Evolutionary conservation across 2,888 invertebrate species (phyloP).

Genomic region (Nephrotoma guestfalica): DNA sequence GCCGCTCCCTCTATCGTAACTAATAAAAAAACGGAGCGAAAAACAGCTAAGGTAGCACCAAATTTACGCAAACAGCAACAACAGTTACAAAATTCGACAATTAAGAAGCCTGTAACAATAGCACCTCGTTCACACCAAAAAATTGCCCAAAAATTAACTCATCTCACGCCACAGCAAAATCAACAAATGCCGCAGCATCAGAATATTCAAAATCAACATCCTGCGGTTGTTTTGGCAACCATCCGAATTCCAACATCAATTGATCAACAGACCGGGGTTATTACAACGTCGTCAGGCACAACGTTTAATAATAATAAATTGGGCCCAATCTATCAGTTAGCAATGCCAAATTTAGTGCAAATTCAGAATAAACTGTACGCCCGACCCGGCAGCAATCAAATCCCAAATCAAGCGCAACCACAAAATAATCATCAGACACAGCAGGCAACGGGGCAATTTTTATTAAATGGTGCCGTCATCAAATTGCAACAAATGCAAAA

Average conservation of each 20-base stretch:
- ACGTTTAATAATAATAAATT: slow-evolving; percentile 10
- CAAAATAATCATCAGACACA: background rate
- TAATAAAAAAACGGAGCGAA: slow-evolving; percentile 32
- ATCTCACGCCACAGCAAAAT: slow-evolving; percentile 5
- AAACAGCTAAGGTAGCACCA: slow-evolving; percentile 31
- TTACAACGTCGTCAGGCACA: slow-evolving; percentile 11
- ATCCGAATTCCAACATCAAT: background rate
- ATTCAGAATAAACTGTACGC: slow-evolving; percentile 31
- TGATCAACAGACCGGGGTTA: slow-evolving; percentile 22
- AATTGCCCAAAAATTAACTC: slow-evolving; percentile 14
- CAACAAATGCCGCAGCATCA: background rate
- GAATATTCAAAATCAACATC: background rate
- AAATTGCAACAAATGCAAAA: slow-evolving; percentile 21
- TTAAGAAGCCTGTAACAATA: slow-evolving; percentile 30
- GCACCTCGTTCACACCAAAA: slow-evolving; percentile 30
- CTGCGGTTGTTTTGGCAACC: slow-evolving; percentile 2
- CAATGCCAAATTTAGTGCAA: slow-evolving; percentile 47
- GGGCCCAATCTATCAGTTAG: slow-evolving; percentile 41
- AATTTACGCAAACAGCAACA: slow-evolving; percentile 24
- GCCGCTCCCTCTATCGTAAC: slow-evolving; percentile 15
- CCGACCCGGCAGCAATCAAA: background rate
- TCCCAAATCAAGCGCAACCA: background rate
- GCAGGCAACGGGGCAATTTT: slow-evolving; percentile 20
- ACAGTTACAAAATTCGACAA: slow-evolving; percentile 22
- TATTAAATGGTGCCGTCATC: slow-evolving; percentile 31